These are phyloP conservation scores for Circaetus gallicus DNA, from an alignment of 2,113 vertebrate species.

Conservation along the genomic window DNA sequence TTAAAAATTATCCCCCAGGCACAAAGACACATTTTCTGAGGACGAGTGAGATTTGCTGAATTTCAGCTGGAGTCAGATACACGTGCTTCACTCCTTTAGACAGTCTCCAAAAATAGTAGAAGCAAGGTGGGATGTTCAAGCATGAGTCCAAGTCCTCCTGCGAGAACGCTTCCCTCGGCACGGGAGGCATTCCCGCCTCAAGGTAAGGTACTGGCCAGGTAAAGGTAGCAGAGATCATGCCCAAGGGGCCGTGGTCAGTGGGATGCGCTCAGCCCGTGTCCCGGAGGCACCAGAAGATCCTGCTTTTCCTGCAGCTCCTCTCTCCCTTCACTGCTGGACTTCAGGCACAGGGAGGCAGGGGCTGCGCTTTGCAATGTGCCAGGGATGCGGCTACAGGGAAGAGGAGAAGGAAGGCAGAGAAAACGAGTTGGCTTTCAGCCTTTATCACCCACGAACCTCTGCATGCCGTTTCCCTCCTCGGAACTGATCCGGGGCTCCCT, in stretches of 20 bases:
- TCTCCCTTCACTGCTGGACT: neutral
- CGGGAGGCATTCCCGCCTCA: neutral
- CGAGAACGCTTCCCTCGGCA: neutral
- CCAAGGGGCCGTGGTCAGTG: accelerated
- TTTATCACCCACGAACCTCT: neutral
- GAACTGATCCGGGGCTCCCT: neutral
- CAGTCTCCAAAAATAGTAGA: neutral
- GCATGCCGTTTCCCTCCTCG: neutral
- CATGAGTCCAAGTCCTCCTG: neutral
- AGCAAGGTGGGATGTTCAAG: neutral
- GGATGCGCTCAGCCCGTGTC: neutral
- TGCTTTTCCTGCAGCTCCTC: neutral
- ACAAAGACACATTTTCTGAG: neutral
- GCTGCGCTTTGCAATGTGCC: neutral
- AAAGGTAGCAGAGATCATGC: neutral
- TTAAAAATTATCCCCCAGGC: neutral
- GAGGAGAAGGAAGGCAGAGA: neutral
- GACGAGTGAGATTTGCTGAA: neutral
- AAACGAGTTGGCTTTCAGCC: neutral
- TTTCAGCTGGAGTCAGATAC: neutral
- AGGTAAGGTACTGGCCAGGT: neutral
- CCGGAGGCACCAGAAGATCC: neutral
- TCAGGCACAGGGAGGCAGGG: neutral
- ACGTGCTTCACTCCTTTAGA: neutral
- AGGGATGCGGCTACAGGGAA: neutral